Base-by-base conservation (phyloP, 2,888 invertebrate genomes). In the Drosophila engyochracea region DNA sequence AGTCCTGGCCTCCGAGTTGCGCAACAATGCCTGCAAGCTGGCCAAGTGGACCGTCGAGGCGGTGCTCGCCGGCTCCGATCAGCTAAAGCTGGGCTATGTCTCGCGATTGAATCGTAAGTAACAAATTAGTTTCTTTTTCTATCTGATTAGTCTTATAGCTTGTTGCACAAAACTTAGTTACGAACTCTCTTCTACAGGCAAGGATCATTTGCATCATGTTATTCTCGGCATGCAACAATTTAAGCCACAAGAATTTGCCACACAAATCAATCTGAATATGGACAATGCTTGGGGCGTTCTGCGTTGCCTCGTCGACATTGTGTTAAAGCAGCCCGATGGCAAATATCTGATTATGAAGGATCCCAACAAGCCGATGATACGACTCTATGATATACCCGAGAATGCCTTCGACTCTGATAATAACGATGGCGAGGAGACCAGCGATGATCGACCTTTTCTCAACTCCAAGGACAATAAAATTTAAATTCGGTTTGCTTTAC, bases 231-330 rank as follows among this genome's bases (percentile, higher is more conserved):
- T 98, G 35, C 99, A 99, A 93, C 99, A 99, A 94, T 99, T 99
- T 94, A 99, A 98, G 93, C 99, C 99, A 16, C 96, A 97, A 92
- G 99, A 99, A 94, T 99, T 99, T 94, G 99, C 99, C 16, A 98
- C 97, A 12, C 99, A 99, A 94, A 99, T 99, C 92, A 99, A 99
- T 94, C 94, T 99, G 90, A 99, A 98, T 92, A 98, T 99, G 99
- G 99, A 99, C 94, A 99, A 99, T 94, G 99, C 98, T 4, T 99
- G 99, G 99, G 99, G 99, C 79, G 97, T 99, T 70, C 94, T 99
- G 74, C 96, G 99, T 22, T 99, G 99, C 93, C 98, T 99, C 91
- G 97, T 99, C 85, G 99, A 99, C 91, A 97, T 98, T 77, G 97
- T 98, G 90, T 97, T 98, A 97, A 98, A 98, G 93, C 97, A 99